Conservation (phyloP, 2,888 invertebrate species). For the Euphydryas editha region DNA sequence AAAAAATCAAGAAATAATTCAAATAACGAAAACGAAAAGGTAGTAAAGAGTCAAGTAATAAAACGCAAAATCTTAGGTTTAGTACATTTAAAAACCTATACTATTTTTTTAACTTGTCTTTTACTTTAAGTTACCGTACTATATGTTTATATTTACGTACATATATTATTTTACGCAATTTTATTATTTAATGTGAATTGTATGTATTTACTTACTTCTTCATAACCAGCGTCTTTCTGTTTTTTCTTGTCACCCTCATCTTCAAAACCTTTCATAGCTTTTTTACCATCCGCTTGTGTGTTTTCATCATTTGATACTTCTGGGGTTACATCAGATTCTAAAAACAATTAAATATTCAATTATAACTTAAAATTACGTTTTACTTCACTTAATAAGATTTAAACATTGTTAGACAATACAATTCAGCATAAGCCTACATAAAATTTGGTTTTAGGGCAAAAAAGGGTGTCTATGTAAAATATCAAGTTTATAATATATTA, state of each 20-base stretch:
- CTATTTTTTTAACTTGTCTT: too few species aligned
- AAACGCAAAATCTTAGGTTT: too few species aligned
- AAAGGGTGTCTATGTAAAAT: too few species aligned
- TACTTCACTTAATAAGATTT: too few species aligned
- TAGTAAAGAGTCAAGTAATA: too few species aligned
- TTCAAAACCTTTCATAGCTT: conserved; percentile 54
- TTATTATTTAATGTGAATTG: background rate
- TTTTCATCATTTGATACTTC: conserved; percentile 47
- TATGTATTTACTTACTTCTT: conserved; percentile 54
- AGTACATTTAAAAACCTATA: too few species aligned
- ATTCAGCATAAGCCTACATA: too few species aligned
- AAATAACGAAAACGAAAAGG: too few species aligned
- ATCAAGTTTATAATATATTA: too few species aligned
- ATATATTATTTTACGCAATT: background rate
- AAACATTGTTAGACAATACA: background rate
- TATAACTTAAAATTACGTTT: background rate
- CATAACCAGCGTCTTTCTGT: conserved; percentile 71
- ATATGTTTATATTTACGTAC: too few species aligned
- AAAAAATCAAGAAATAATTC: background rate
- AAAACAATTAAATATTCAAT: background rate
- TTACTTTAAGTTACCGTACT: too few species aligned
- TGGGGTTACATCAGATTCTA: conserved; percentile 34
- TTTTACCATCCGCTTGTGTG: conserved; percentile 53
- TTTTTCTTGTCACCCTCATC: conserved; percentile 63
- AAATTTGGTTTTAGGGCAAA: too few species aligned